Conservation (phyloP, 1,140 invertebrate genomes). For the Pentalonia nigronervosa region DNA sequence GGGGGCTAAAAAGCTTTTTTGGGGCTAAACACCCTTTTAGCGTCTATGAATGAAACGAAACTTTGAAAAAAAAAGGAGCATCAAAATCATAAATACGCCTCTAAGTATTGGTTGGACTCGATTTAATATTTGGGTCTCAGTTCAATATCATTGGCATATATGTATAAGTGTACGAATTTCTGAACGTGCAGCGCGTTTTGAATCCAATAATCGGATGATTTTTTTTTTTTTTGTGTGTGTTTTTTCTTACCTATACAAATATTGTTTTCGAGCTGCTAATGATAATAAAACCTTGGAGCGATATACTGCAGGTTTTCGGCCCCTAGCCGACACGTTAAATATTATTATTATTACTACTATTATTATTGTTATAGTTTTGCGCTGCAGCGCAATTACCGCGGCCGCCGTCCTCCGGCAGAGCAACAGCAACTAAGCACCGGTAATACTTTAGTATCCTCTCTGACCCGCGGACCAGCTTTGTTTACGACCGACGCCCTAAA, state of each 20-base stretch:
- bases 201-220: not conserved
- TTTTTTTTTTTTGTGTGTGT: not conserved
- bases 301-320: not conserved
- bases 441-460: not conserved
- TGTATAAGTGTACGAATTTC: not conserved
- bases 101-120: too few species aligned
- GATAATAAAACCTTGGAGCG: not conserved
- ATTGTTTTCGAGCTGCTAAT: not conserved
- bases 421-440: not conserved
- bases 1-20: too few species aligned
- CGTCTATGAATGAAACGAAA: too few species aligned
- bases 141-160: too few species aligned
- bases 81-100: too few species aligned
- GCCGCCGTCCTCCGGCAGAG: not conserved
- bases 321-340: not conserved
- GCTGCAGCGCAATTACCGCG: not conserved
- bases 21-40: too few species aligned
- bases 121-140: too few species aligned
- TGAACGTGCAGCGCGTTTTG: not conserved
- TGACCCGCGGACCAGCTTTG: not conserved
- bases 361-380: not conserved
- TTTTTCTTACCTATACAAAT: not conserved
- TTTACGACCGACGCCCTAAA: conserved; percentile 30
- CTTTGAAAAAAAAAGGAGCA: too few species aligned
- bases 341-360: not conserved